Evolutionary conservation across 2,888 invertebrate genomes (phyloP), one percentile per base, ranked within the genome.

Genomic region (Dasypogon diadema): DNA sequence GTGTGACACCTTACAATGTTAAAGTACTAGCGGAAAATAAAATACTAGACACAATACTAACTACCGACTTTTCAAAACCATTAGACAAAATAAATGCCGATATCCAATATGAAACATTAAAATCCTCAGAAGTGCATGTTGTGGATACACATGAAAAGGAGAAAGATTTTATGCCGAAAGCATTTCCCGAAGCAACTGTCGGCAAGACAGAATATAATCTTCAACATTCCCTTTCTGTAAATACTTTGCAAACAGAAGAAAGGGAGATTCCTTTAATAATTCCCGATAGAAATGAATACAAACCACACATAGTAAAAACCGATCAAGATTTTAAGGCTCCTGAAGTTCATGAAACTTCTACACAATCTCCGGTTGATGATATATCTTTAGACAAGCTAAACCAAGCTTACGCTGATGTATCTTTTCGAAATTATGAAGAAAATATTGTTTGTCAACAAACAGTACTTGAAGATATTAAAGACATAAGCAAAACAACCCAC

Each of bases 101-200:
- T 80, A 83, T 91, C 0, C 88, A 90, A 70, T 89, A 89, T 77
- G 82, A 86, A 76, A 85, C 87, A 2, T 89, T 91, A 81, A 88
- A 88, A 76, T 89, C 91, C 4, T 87, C 89, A 82, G 88, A 91
- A 80, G 83, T 93, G 34, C 88, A 89, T 8, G 87, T 89, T 80
- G 89, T 90, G 2, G 81, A 89, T 18, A 82, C 89, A 14, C 91
- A 92, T 78, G 93, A 95, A 80, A 90, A 90, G 80, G 93, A 93
- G 85, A 84, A 79, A 16, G 37, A 77, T 6, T 74, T 82, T 6
- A 3, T 63, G 2, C 12, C 78, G 6, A 76, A 70, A 6, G 21
- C 24, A 0, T 24, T 77, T 30, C 80, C 80, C 2, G 14, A 79
- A 10, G 48, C 26, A 0, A 76, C 75, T 1, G 77, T 58, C 76